Evolutionary conservation across 2,888 invertebrate genomes (phyloP), one percentile per base, ranked within the genome.

Genomic region (Myopa testacea): DNA sequence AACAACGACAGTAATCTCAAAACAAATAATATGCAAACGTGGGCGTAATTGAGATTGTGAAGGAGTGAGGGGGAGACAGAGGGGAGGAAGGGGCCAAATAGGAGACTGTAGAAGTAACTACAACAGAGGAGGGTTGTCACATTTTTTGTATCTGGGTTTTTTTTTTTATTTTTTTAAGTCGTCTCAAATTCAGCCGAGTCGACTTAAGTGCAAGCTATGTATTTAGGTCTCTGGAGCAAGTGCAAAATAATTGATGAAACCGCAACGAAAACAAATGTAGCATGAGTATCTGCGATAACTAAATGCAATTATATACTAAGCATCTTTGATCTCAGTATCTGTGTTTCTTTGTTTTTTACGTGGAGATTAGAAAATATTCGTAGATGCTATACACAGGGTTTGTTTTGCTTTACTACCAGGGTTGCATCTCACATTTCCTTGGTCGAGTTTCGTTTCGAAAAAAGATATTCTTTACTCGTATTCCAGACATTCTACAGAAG

Each of bases 161-260:
- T 45, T 45, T 45, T 45, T 3, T 10, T 2, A 1, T 45, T 45
- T 45, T 10, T 45, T 45, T 45, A 26, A 26, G 26, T 26, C 26
- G 26, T 26, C 26, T 26, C 26, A 26, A 26, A 26, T 26, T 2
- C 26, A 14, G 50, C 50, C 10, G 8, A 14, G 2, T 10, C 50
- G 50, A 14, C 2, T 75, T 75, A 69, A 78, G 73, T 78, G 68
- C 73, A 74, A n/a, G 55, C 75, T 26, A 52, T 79, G 82, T 82
- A 86, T 86, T 85, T 85, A 83, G 87, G 84, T 87, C 84, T 87
- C 82, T 86, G 84, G 87, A 84, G 86, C 87, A 87, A 87, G 87
- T 87, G 87, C 87, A 87, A 87, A 87, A 84, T 85, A 87, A 87
- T 87, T 87, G 69, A 40, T n/a, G 19, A 62, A 62, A 62, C 26